Conservation (phyloP, 2,113 vertebrate species). For the Atherinomorus stipes region DNA sequence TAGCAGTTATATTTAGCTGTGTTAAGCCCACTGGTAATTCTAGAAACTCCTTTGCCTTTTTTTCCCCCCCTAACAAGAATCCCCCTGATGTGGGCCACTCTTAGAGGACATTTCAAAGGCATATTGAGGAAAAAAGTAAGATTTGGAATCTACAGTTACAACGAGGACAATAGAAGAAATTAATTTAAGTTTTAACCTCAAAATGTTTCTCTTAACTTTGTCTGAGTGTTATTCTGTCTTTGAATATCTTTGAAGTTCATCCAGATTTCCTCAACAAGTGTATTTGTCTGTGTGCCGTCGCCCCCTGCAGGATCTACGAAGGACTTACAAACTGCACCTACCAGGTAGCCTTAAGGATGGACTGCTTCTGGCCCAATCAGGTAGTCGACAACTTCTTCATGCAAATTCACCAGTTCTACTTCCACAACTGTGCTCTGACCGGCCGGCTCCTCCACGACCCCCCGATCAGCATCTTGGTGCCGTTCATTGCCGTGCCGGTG, state of each 20-base stretch:
- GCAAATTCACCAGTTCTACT: slow-evolving; percentile 86
- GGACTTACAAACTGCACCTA: slow-evolving; percentile 90
- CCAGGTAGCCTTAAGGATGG: slow-evolving; percentile 78
- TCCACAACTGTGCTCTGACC: slow-evolving; percentile 84
- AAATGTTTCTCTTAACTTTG: neutral
- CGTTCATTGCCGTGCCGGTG: slow-evolving; percentile 88
- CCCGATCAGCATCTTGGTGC: slow-evolving; percentile 83
- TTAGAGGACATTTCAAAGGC: slow-evolving; percentile 51
- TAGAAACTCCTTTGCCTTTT: slow-evolving; percentile 49
- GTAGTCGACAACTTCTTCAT: slow-evolving; percentile 88
- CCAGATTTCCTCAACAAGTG: neutral
- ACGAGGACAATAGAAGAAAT: too few relatives aligned
- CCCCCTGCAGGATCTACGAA: slow-evolving; percentile 82
- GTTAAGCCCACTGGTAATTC: slow-evolving; percentile 68
- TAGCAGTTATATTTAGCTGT: slow-evolving; percentile 71
- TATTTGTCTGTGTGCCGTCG: slow-evolving; percentile 3
- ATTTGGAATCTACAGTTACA: neutral
- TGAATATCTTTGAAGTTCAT: neutral
- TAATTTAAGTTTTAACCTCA: neutral
- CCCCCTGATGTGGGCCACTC: neutral
- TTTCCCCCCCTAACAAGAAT: slow-evolving; percentile 21
- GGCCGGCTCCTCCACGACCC: slow-evolving; percentile 89
- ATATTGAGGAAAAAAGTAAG: neutral
- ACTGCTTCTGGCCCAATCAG: slow-evolving; percentile 91
- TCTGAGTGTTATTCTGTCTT: too few relatives aligned